Conservation (phyloP, 1,140 invertebrate genomes). For the Bombus picipes region DNA sequence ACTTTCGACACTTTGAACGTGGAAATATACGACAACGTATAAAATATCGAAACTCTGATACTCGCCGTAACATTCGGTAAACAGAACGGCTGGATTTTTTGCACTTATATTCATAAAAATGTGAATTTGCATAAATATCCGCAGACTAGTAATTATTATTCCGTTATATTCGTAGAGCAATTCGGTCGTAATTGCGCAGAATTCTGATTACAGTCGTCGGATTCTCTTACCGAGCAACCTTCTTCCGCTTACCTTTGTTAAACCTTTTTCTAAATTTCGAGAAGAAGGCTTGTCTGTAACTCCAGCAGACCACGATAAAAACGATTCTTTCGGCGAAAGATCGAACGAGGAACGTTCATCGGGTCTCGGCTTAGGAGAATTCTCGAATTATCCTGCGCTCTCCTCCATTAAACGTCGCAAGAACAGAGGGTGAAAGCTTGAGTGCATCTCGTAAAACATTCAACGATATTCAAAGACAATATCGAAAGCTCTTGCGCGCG, state of each 20-base stretch:
- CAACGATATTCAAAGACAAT: slow-evolving; percentile 26
- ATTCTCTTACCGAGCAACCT: no score
- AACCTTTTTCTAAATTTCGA: neutral
- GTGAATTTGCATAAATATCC: no score
- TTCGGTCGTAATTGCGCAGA: no score
- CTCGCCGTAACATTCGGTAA: no score
- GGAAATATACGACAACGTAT: fast-evolving
- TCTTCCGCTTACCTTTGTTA: no score
- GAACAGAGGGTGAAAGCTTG: neutral
- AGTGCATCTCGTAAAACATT: slow-evolving; percentile 29
- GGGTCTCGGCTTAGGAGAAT: neutral
- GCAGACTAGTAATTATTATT: no score
- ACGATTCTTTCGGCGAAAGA: neutral
- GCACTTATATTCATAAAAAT: no score
- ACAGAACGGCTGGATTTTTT: no score
- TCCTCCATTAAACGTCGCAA: neutral
- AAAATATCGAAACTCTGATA: no score
- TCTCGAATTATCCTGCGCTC: neutral
- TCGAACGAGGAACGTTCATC: neutral
- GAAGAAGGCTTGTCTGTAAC: neutral
- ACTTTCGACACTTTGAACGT: no score
- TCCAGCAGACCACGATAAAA: neutral
- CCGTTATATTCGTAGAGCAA: no score
- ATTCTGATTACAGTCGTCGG: no score
- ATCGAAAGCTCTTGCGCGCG: neutral